Conservation (phyloP, 2,113 vertebrate genomes). For the Neolamprologus modestus region DNA sequence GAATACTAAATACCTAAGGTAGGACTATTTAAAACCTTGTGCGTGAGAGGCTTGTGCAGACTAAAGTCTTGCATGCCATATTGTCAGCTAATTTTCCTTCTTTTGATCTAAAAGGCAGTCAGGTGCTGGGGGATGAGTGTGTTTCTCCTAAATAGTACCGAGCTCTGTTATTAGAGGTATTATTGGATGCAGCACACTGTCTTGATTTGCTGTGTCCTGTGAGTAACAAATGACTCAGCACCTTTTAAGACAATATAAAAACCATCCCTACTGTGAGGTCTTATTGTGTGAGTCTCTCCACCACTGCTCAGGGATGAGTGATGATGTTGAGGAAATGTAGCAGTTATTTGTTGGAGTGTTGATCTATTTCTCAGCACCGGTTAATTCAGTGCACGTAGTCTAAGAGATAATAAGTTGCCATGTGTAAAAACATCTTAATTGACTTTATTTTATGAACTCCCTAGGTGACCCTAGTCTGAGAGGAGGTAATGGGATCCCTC, state of each 20-base stretch:
- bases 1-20: background rate
- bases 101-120: background rate
- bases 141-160: background rate
- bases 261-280: background rate
- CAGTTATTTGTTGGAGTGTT: background rate
- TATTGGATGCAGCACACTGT: background rate
- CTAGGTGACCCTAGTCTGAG: conserved; percentile 90
- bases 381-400: background rate
- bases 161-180: background rate
- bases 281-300: background rate
- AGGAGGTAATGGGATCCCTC: conserved; percentile 90
- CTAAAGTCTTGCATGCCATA: background rate
- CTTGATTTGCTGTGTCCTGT: conserved; percentile 10
- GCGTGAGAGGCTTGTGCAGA: background rate
- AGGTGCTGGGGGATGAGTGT: background rate
- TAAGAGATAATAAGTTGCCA: background rate
- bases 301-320: conserved; percentile 12
- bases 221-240: conserved; percentile 42
- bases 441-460: background rate
- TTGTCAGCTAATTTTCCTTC: background rate
- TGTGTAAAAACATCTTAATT: background rate
- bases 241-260: background rate
- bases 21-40: background rate
- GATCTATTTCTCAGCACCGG: background rate
- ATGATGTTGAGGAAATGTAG: conserved; percentile 9